Percentiles rank a stretch among this genome's conserved stretches.
These are phyloP conservation scores for Hylyphantes graminicola DNA, from an alignment of 1,140 invertebrate genomes.

Conservation along the genomic window DNA sequence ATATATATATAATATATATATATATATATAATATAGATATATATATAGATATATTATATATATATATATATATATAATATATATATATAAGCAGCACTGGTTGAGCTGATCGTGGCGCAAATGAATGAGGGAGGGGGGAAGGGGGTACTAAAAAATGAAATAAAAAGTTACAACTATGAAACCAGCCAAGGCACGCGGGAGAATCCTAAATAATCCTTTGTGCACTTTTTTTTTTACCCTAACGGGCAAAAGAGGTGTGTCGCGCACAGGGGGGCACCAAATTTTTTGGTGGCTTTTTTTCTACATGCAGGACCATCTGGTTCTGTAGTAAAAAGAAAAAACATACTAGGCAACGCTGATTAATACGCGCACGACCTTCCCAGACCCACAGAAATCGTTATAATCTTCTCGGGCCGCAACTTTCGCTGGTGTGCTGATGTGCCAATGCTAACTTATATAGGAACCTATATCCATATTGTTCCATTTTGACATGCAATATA, in stretches of 20 bases:
- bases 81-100: too few relatives aligned
- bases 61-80: too few relatives aligned
- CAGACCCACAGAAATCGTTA: slow-evolving; percentile 53
- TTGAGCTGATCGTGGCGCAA: too few relatives aligned
- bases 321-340: slow-evolving; percentile 24
- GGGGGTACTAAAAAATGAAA: neutral
- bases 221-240: slow-evolving; percentile 27
- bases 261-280: slow-evolving; percentile 21
- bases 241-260: slow-evolving; percentile 51
- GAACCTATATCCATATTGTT: too few relatives aligned
- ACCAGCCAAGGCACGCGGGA: slow-evolving; percentile 48
- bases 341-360: slow-evolving; percentile 54
- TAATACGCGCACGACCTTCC: too few relatives aligned
- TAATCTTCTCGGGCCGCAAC: slow-evolving; percentile 46
- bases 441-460: too few relatives aligned
- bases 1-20: too few relatives aligned
- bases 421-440: neutral
- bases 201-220: slow-evolving; percentile 57
- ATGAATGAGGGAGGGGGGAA: too few relatives aligned
- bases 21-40: too few relatives aligned
- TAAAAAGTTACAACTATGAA: slow-evolving; percentile 14
- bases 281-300: slow-evolving; percentile 54
- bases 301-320: slow-evolving; percentile 35
- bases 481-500: too few relatives aligned
- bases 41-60: too few relatives aligned